Conservation (phyloP, 2,113 vertebrate genomes). For the Phylloscopus whistleri region DNA sequence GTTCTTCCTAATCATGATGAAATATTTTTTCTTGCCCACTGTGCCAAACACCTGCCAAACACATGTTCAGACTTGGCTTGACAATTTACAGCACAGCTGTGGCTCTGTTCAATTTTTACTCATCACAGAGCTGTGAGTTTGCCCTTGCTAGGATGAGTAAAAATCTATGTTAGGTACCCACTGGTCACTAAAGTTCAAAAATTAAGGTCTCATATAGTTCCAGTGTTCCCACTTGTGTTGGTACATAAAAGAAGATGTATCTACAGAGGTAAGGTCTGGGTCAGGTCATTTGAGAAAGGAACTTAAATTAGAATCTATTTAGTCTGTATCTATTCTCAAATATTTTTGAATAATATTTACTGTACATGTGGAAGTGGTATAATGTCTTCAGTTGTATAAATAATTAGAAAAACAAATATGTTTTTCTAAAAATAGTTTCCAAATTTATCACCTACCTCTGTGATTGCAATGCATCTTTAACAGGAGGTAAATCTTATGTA, state of each 20-base stretch:
- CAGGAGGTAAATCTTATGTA: not conserved
- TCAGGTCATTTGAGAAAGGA: not conserved
- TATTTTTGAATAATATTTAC: not conserved
- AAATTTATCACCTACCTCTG: not conserved
- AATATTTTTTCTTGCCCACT: not conserved
- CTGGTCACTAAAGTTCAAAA: not conserved
- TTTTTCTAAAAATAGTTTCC: not conserved
- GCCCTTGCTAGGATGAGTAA: not conserved
- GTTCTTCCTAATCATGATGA: not conserved
- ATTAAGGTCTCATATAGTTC: not conserved
- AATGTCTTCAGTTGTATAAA: not conserved
- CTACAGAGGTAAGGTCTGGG: not conserved
- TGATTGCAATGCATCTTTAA: not conserved
- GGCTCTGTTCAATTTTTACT: not conserved
- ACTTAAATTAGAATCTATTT: not conserved
- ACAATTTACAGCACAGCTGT: not conserved
- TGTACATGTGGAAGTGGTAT: not conserved
- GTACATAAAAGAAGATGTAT: not conserved
- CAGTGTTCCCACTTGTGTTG: not conserved
- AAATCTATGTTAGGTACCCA: not conserved
- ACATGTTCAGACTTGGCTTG: not conserved
- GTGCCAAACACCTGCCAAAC: constrained; percentile 3
- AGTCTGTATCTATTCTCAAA: not conserved
- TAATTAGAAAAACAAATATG: not conserved
- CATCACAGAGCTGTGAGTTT: not conserved